Evolutionary conservation across 2,113 vertebrate genomes (phyloP), one percentile per base, ranked within the genome.

Genomic region (Agapornis roseicollis): DNA sequence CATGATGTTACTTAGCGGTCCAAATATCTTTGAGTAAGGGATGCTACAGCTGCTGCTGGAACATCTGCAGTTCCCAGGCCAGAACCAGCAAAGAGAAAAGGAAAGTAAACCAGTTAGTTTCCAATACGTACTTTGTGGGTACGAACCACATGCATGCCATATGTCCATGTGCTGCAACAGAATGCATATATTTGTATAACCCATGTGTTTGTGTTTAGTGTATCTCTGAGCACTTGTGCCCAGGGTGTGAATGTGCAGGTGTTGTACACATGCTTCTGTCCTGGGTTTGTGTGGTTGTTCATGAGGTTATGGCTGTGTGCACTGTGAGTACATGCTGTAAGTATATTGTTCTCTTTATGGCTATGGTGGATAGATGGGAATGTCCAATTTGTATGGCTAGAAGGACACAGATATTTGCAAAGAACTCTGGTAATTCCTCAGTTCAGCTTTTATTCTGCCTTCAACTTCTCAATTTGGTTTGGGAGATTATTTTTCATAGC

Each of bases 241-340:
- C 71, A 16, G 66, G 61, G 6, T 28, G 81, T 13, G 68, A 49
- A 64, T 0, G 10, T 50, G 52, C 89, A 79, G 92, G 86, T 39
- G 80, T 2, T 31, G 37, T 2, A 6, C 22, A 1, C 3, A 0
- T 20, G 71, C 23, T 55, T 3, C 41, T 88, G 53, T 9, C 47
- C 56, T 3, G 0, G 15, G 6, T 25, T 9, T 71, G 42, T 29
- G 50, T 0, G 1, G 17, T 3, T 42, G 16, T 17, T 33, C 8
- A 10, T 5, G 42, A 53, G 66, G 35, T 39, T 39, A 6, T 16
- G 82, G 60, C 58, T 83, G n/a, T 24, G 23, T 19, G 49, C 33
- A 9, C n/a, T 10, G 13, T 15, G 10, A 53, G 16, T 10, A 14
- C 47, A 13, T 1, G 14, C 31, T 88, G 24, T 28, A 41, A 83